phyloP scores from a whole-genome alignment of 2,797 vertebrate species.

The Pseudopleuronectes americanus region DNA sequence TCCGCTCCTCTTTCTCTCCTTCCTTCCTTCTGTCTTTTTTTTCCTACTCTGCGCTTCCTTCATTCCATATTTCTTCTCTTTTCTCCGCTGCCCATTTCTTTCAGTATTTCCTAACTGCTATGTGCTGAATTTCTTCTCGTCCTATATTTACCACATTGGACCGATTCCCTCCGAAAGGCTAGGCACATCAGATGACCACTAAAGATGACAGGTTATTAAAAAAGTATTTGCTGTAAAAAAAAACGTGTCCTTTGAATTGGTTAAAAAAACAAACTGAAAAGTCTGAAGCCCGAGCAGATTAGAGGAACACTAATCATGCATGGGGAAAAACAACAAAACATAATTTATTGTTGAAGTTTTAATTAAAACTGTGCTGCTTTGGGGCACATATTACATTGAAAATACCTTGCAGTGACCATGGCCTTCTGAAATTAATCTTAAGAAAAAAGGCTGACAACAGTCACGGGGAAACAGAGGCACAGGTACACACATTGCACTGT shows the following conservation, averaged over 20 bases:
- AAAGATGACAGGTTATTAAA: constrained; percentile 4
- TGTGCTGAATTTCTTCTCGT: neutral
- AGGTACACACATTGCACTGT: constrained; percentile 40
- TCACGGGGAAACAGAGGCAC: constrained; percentile 42
- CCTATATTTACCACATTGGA: neutral
- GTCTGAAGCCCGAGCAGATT: constrained; percentile 39
- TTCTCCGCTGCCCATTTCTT: neutral
- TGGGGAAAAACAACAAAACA: constrained; percentile 22
- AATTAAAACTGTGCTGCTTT: constrained; percentile 59
- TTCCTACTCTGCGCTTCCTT: too few species aligned
- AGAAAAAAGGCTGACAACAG: constrained; percentile 47
- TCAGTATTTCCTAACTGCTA: constrained; percentile 26
- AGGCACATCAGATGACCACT: constrained; percentile 10
- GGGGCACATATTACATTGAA: constrained; percentile 50
- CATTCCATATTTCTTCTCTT: too few species aligned
- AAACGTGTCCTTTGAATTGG: constrained; percentile 10
- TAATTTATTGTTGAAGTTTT: constrained; percentile 54
- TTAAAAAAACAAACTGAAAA: constrained; percentile 6
- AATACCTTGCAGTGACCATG: constrained; percentile 57
- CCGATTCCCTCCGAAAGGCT: constrained; percentile 23
- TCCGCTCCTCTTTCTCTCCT: constrained; percentile 15
- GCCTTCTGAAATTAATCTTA: constrained; percentile 60
- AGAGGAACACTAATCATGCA: constrained; percentile 39
- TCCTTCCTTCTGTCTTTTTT: constrained; percentile 3
- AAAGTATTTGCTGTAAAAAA: neutral